These are phyloP conservation scores for Palythoa grandis DNA, from an alignment of 92 coral and sea anemone genomes.

Conservation along the genomic window DNA sequence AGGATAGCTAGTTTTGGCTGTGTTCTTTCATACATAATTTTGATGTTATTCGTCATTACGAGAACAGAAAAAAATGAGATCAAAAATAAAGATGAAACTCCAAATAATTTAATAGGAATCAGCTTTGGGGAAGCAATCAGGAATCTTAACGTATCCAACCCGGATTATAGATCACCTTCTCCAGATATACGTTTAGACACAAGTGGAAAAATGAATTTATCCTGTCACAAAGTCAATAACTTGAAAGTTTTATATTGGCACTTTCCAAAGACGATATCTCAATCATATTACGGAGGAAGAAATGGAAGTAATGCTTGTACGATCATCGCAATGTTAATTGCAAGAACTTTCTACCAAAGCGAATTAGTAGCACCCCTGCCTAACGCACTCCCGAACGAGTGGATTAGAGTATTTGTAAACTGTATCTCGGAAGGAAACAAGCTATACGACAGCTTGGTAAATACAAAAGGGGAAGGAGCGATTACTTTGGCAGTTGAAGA, in stretches of 20 bases:
- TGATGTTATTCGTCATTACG: constrained; percentile 47
- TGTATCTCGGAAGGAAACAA: constrained; percentile 59
- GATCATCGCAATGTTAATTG: constrained; percentile 57
- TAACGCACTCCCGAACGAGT: constrained; percentile 26
- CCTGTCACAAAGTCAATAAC: constrained; percentile 34
- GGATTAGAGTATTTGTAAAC: constrained; percentile 50
- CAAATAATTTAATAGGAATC: background rate
- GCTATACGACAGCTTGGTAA: constrained; percentile 48
- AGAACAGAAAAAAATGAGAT: background rate
- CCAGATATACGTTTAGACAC: constrained; percentile 23
- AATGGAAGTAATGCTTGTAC: constrained; percentile 66
- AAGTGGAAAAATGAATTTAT: constrained; percentile 19
- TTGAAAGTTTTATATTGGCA: constrained; percentile 49
- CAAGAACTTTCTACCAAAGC: constrained; percentile 44
- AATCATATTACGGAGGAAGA: constrained; percentile 59
- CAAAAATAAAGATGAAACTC: background rate
- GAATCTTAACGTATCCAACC: constrained; percentile 24
- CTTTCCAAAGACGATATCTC: constrained; percentile 56
- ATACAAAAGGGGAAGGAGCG: constrained; percentile 37
- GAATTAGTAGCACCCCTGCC: constrained; percentile 13
- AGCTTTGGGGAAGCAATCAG: constrained; percentile 35
- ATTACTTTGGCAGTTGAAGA: constrained; percentile 60
- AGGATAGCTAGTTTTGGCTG: constrained; percentile 44
- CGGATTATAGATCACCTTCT: constrained; percentile 35
- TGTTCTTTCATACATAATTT: constrained; percentile 44